Conservation (phyloP, 2,113 vertebrate species). For the Tychaedon coryphoeus region DNA sequence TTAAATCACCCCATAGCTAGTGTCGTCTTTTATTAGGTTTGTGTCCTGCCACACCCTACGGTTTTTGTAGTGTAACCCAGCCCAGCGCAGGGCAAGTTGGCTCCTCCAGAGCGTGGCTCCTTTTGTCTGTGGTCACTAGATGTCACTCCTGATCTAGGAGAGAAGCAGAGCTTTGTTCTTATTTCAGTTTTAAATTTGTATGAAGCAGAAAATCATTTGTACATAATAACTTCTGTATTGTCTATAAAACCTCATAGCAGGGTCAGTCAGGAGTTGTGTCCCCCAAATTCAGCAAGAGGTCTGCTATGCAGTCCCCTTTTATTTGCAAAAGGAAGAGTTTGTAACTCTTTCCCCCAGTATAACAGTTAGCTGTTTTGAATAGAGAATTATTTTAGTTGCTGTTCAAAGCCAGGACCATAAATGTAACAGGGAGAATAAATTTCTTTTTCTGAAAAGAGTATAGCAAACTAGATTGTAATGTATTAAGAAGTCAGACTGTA, state of each 20-base stretch:
- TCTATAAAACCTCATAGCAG: not conserved
- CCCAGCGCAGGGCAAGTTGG: not conserved
- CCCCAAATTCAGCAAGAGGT: not conserved
- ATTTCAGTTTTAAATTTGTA: not conserved
- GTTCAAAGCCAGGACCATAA: not conserved
- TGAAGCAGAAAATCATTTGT: not conserved
- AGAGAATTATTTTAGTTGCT: not conserved
- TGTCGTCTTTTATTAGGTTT: not conserved
- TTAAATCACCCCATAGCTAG: not conserved
- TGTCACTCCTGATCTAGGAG: constrained; percentile 65
- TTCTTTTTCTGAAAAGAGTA: not conserved
- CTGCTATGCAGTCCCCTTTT: not conserved
- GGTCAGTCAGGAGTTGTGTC: not conserved
- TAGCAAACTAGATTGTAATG: not conserved
- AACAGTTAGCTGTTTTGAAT: not conserved
- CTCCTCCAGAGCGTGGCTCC: not conserved
- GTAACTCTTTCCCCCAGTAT: not conserved
- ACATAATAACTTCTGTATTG: not conserved
- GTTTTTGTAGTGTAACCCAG: not conserved
- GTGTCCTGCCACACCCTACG: not conserved
- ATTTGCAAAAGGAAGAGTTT: not conserved
- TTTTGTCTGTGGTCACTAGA: constrained; percentile 50
- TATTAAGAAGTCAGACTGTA: not conserved
- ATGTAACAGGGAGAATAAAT: not conserved
- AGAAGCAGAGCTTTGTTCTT: not conserved